phyloP scores from a whole-genome alignment of 2,797 vertebrate genomes.

The Micromesistius poutassou region DNA sequence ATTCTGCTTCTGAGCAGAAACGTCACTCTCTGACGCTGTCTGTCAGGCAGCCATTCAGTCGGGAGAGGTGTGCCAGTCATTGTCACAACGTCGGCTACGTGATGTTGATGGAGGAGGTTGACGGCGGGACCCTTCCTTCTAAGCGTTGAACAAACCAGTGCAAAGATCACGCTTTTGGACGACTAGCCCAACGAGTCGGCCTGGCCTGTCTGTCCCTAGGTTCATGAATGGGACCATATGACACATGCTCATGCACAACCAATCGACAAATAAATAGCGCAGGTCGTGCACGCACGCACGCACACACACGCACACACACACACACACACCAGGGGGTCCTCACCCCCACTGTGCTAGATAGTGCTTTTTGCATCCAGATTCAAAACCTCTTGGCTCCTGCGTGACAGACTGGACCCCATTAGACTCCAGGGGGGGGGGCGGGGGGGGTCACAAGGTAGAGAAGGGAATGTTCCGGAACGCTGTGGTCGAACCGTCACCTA shows the following conservation, averaged over 20 bases:
- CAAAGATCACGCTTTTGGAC: not conserved
- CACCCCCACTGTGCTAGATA: too few species aligned
- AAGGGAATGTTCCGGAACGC: not conserved
- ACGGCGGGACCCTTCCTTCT: not conserved
- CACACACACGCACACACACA: too few species aligned
- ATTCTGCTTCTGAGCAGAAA: not conserved
- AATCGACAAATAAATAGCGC: too few species aligned
- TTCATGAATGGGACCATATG: too few species aligned
- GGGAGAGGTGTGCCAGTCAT: not conserved
- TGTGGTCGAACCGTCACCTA: conserved; percentile 30
- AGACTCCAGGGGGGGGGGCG: not conserved
- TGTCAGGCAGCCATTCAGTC: not conserved
- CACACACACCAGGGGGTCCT: too few species aligned
- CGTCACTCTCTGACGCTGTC: not conserved
- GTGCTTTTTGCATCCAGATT: too few species aligned
- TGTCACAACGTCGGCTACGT: not conserved
- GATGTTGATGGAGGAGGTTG: not conserved
- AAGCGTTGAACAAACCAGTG: not conserved
- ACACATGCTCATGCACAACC: too few species aligned
- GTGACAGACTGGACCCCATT: too few species aligned
- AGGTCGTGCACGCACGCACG: too few species aligned
- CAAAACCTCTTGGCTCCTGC: too few species aligned
- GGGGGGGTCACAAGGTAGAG: not conserved
- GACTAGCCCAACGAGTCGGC: too few species aligned
- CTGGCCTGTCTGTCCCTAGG: not conserved